Percentiles rank a stretch among this genome's conserved stretches.
phyloP scores from a whole-genome alignment of 2,797 vertebrate genomes.

The Callimico goeldii region DNA sequence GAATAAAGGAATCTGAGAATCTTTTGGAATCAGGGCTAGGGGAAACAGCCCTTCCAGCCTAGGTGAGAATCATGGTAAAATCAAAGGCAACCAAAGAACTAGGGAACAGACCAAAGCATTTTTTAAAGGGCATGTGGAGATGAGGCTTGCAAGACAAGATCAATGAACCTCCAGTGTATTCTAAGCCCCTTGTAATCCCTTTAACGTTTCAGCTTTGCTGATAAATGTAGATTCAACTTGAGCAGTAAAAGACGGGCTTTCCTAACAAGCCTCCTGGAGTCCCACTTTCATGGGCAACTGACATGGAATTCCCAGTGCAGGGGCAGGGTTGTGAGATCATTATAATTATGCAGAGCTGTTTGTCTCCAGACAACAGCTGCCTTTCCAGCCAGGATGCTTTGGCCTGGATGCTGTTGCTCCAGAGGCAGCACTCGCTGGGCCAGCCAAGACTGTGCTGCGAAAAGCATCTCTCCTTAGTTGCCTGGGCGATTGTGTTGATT shows the following conservation, averaged over 20 bases:
- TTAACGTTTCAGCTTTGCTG: slow-evolving; percentile 80
- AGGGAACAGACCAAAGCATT: slow-evolving; percentile 18
- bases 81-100: slow-evolving; percentile 30
- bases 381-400: slow-evolving; percentile 56
- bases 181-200: slow-evolving; percentile 79
- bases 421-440: slow-evolving; percentile 36
- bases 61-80: slow-evolving; percentile 2
- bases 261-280: slow-evolving; percentile 44
- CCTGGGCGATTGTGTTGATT: slow-evolving; percentile 52
- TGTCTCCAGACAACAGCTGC: slow-evolving; percentile 49
- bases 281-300: slow-evolving; percentile 54
- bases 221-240: slow-evolving; percentile 72
- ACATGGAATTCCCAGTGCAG: slow-evolving; percentile 81
- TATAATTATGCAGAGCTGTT: slow-evolving; percentile 55
- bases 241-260: slow-evolving; percentile 68
- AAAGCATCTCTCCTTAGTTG: slow-evolving; percentile 73
- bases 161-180: slow-evolving; percentile 73
- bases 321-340: slow-evolving; percentile 78
- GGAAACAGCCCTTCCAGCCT: neutral
- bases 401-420: neutral
- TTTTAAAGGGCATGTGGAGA: slow-evolving; percentile 65
- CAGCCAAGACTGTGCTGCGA: slow-evolving; percentile 57
- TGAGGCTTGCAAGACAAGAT: slow-evolving; percentile 72
- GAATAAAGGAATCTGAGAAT: neutral
- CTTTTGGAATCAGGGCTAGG: neutral